These are phyloP conservation scores for Eremophila alpestris DNA, from an alignment of 2,797 vertebrate genomes.

Conservation along the genomic window DNA sequence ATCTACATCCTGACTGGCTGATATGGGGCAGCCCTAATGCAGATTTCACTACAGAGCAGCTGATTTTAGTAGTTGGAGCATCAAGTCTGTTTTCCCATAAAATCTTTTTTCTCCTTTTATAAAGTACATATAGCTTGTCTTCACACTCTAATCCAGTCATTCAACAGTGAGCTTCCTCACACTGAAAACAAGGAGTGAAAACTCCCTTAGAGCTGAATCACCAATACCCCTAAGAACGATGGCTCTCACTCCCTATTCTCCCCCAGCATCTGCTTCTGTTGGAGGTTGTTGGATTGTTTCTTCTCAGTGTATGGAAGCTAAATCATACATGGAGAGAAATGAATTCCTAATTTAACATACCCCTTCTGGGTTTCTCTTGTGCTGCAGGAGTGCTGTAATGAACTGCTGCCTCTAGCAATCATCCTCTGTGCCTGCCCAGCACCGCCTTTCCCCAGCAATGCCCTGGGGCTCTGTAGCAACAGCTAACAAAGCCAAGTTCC, in stretches of 20 bases:
- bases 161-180: neutral
- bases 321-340: neutral
- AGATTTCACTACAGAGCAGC: neutral
- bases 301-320: neutral
- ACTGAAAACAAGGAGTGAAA: conserved; percentile 13
- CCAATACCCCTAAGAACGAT: neutral
- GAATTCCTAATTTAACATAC: neutral
- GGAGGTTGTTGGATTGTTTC: neutral
- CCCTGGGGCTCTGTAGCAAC: neutral
- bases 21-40: neutral
- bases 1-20: neutral
- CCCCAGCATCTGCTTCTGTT: neutral
- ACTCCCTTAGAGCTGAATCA: neutral
- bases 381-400: neutral
- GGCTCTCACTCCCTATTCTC: neutral
- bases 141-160: neutral
- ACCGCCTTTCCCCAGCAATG: neutral
- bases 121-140: neutral
- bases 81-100: neutral
- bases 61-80: neutral
- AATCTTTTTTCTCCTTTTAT: neutral
- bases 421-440: neutral
- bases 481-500: neutral
- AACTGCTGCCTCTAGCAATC: conserved; percentile 11
- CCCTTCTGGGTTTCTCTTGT: neutral